phyloP scores from a whole-genome alignment of 2,888 invertebrate species.

The Plebejus anna region DNA sequence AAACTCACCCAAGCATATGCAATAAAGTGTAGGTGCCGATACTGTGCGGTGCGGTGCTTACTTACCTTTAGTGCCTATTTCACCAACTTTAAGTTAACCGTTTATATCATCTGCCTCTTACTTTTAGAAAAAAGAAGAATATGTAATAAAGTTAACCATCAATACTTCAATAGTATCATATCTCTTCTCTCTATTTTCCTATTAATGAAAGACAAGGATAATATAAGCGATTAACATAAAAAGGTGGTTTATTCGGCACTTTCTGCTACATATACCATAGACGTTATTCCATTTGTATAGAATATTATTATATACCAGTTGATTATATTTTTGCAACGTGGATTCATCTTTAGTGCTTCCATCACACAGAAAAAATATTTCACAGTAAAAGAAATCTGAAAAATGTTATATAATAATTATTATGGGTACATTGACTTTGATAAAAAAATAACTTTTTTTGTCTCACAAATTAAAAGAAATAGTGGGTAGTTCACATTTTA shows the following conservation, averaged over 20 bases:
- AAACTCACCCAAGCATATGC: slow-evolving; percentile 54
- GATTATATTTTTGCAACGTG: not conserved
- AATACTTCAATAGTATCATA: no score
- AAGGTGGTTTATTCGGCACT: not conserved
- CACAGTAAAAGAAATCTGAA: slow-evolving; percentile 7
- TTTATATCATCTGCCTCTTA: not conserved
- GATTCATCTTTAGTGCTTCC: not conserved
- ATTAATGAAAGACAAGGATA: no score
- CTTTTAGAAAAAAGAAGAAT: not conserved
- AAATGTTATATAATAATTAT: not conserved
- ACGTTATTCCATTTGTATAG: not conserved
- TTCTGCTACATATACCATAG: not conserved
- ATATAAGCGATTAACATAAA: not conserved
- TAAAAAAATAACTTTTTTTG: not conserved
- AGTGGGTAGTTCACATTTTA: not conserved
- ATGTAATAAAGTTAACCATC: no score
- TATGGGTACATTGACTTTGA: not conserved
- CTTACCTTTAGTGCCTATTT: slow-evolving; percentile 6
- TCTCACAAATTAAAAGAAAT: no score
- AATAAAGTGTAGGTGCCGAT: slow-evolving; percentile 20
- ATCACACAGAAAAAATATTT: not conserved
- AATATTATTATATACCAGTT: not conserved
- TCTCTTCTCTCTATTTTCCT: no score
- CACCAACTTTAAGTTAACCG: not conserved
- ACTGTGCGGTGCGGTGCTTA: not conserved